Evolutionary conservation across 2,888 invertebrate genomes (phyloP).

Genomic region (Auanema sp.): DNA sequence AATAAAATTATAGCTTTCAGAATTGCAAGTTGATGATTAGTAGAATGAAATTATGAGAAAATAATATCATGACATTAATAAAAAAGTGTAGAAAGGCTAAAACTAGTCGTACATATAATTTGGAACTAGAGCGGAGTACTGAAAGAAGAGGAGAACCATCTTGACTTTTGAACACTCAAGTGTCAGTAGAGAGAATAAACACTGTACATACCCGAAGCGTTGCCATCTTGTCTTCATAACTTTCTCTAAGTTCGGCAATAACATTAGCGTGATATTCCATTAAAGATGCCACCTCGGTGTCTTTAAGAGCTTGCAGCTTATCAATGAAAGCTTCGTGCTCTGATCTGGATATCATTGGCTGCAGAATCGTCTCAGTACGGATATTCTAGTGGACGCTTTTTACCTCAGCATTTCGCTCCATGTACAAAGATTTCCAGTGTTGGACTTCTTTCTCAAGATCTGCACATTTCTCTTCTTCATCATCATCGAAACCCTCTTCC

Average conservation of each 20-base stretch:
- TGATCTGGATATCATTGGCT: conserved; percentile 14
- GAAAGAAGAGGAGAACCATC: too few relatives aligned
- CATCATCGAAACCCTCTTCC: conserved; percentile 11
- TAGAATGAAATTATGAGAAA: too few relatives aligned
- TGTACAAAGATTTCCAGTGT: conserved; percentile 34
- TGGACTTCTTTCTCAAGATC: conserved; percentile 30
- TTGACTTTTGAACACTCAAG: too few relatives aligned
- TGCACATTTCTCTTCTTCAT: conserved; percentile 7
- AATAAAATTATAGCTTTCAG: background rate
- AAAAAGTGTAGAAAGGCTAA: background rate
- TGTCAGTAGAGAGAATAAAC: background rate
- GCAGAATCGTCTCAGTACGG: background rate
- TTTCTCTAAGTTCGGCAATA: conserved; percentile 43
- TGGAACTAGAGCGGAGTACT: too few relatives aligned
- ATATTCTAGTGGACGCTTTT: too few relatives aligned
- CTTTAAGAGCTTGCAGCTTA: conserved; percentile 30
- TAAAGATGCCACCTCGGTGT: conserved; percentile 32
- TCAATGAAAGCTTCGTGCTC: conserved; percentile 29
- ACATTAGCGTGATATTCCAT: conserved; percentile 37
- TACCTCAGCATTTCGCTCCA: conserved; percentile 1
- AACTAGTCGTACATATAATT: too few relatives aligned
- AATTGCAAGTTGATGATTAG: too few relatives aligned
- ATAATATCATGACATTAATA: too few relatives aligned
- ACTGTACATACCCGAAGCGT: conserved; percentile 26
- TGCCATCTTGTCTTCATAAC: conserved; percentile 48